Base-by-base conservation (phyloP, 2,888 invertebrate species). In the Apotomis capreana region DNA sequence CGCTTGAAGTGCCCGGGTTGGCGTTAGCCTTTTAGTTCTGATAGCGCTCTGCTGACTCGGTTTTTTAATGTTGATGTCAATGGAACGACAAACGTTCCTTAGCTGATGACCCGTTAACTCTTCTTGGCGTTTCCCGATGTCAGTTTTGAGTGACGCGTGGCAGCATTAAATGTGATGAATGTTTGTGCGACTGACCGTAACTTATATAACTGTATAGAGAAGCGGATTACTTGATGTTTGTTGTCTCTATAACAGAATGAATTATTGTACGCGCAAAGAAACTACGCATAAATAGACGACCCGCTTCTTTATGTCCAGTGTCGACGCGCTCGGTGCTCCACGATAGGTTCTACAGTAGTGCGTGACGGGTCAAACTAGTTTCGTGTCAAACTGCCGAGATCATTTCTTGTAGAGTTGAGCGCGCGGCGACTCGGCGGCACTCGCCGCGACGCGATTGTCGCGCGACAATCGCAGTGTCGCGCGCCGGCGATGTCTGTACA, bases 341-440 rank as follows among this genome's bases (percentile, higher is more conserved):
- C 26, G 26, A 10, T 49, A 49, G 10, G 2, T 49, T 49, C 9
- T 49, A 10, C 10, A 49, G 8, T 49, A 10, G 10, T 9, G 10
- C 49, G 10, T 9, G 49, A 49, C 10, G 49, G 49, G 49, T 49
- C 8, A 54, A 26, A 40, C 40, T 55, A 57, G 26, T 65, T 65
- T 65, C 46, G 65, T 64, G 44, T 64, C 55, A 64, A 55, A 55
- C 5, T 55, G n/a, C 26, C 8, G 40, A 40, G 5, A 40, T 15
- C 6, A 26, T 54, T 52, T 44, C 44, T 44, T 13, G 6, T 8
- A 52, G 52, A 52, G 63, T 10, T 49, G 49, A 49, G 10, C 10
- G 40, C 40, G 46, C 9, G 46, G 3, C 46, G 46, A 46, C 46
- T 9, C 46, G 46, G 5, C 9, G 46, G 46, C 46, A 46, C 46